Base-by-base conservation (phyloP, 2,888 invertebrate species). In the Malthinus seriepunctatus region DNA sequence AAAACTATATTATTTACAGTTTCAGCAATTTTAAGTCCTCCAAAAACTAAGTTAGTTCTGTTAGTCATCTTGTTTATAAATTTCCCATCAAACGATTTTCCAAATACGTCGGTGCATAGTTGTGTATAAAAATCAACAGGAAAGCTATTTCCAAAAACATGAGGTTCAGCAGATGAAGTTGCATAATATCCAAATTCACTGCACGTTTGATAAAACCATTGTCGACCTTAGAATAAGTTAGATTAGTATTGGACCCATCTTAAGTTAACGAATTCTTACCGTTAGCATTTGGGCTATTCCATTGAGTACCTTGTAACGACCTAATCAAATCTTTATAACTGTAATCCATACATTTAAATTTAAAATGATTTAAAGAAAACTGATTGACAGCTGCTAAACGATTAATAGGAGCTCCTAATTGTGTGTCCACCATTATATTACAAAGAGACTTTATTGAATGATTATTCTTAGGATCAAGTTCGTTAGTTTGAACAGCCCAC, bases 121-220 rank as follows among this genome's bases (percentile, higher is more conserved):
- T 32, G 31, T 14, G 23, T 32, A 0, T n/a, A 32, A 45, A 1
- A 11, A 2, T 42, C 9, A 2, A 42, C 15, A 0, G 14, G 23
- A 9, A 15, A 15, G 1, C n/a, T 23, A 11, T 14, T 15, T n/a
- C 42, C 15, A 42, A 42, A 23, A 6, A 15, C 42, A 8, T 15
- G 8, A 12, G 15, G 23, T 14, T 14, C 11, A 10, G 10, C 8
- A 2, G 14, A 14, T 4, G 42, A 14, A 1, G 42, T 12, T 12
- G 10, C 8, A 42, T 12, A 42, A 14, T 42, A 42, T 5, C 42
- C 42, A 11, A 42, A 12, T 42, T 42, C 12, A 15, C 8, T 39
- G 8, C 44, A 58, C 1, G 23, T 53, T 58, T 32, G 57, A 46
- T 9, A 59, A 15, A 23, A 49, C 54, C 37, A 53, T 53, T 10